Percentiles rank a stretch among this genome's conserved stretches.
Conservation (phyloP, 2,797 vertebrate genomes). For the Urosaurus nigricauda region DNA sequence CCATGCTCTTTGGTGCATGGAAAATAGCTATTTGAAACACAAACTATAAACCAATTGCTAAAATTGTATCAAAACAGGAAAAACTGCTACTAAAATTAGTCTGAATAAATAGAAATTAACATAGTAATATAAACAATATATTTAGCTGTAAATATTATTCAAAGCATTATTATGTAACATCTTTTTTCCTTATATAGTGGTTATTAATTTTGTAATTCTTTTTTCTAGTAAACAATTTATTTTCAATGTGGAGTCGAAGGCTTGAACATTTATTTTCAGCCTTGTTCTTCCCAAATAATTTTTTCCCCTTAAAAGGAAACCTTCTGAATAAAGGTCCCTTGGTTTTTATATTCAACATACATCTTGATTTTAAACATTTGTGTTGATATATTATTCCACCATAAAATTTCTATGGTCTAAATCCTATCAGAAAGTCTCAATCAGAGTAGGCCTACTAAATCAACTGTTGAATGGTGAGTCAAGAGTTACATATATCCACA, state of each 20-base stretch:
- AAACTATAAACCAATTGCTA: background rate
- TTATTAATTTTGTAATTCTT: background rate
- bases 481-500: no score
- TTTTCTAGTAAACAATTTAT: background rate
- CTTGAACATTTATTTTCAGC: background rate
- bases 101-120: background rate
- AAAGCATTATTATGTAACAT: slow-evolving; percentile 2
- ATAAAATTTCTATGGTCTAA: background rate
- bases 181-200: background rate
- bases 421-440: no score
- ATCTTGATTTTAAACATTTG: background rate
- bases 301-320: background rate
- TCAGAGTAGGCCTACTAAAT: no score
- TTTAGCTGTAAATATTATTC: slow-evolving; percentile 31
- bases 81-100: background rate
- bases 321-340: background rate
- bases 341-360: background rate
- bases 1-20: background rate
- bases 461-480: no score
- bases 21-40: background rate
- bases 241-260: no score
- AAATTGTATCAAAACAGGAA: background rate
- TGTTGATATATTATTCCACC: background rate
- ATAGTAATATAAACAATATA: background rate
- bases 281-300: background rate